Conservation (phyloP, 1,140 invertebrate species). For the Steinernema feltiae region DNA sequence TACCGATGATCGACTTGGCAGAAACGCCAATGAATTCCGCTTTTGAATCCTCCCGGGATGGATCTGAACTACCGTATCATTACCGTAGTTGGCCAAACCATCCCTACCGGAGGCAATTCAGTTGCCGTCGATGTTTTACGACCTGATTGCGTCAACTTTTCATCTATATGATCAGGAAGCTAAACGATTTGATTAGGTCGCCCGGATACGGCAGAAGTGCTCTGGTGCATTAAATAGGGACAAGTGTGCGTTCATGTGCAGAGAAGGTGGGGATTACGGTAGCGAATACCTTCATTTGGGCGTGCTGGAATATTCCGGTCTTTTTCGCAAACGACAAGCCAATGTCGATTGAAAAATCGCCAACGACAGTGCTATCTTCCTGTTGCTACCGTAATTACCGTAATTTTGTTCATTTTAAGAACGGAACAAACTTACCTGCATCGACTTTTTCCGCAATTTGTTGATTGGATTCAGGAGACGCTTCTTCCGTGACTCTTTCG, state of each 20-base stretch:
- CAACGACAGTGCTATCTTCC: not conserved
- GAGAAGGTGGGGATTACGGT: not conserved
- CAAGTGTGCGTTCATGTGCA: not conserved
- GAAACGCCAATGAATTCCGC: not conserved
- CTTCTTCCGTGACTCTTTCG: constrained; percentile 24
- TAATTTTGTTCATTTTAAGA: not conserved
- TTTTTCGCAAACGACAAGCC: constrained; percentile 4
- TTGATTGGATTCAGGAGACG: not conserved
- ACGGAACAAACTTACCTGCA: constrained; percentile 11
- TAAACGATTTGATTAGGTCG: not conserved
- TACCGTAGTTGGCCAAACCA: not conserved
- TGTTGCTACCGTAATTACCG: not conserved
- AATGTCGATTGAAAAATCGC: not conserved
- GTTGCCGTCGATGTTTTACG: not conserved
- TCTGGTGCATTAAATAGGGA: not conserved
- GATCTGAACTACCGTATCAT: not conserved
- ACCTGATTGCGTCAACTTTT: not conserved
- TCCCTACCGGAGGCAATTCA: not conserved
- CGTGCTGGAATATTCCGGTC: not conserved
- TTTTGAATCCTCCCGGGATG: not conserved
- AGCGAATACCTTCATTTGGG: not conserved
- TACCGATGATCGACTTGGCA: not conserved
- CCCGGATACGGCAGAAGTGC: not conserved
- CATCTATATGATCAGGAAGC: not conserved
- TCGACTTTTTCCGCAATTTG: not conserved